Evolutionary conservation across 1,140 invertebrate genomes (phyloP).

Genomic region (Hylaeus anthracinus): DNA sequence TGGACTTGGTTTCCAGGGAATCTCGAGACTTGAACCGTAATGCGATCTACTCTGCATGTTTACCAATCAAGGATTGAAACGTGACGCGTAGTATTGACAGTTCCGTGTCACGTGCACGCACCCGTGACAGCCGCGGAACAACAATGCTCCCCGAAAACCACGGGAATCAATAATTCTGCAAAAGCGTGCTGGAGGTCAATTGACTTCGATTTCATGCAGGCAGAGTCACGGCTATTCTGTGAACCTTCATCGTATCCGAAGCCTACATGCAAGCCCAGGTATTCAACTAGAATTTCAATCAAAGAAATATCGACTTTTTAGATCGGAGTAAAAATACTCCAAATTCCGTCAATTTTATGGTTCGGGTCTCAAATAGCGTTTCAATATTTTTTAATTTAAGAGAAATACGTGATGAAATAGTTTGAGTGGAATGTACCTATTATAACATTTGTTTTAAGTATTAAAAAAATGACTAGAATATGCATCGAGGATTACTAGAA

Average conservation of each 20-base stretch:
- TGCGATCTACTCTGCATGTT: slow-evolving; percentile 42
- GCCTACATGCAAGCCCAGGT: neutral
- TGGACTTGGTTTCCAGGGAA: slow-evolving; percentile 6
- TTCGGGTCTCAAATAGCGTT: too few relatives aligned
- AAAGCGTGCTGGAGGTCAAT: slow-evolving; percentile 21
- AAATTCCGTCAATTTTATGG: too few relatives aligned
- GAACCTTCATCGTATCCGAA: neutral
- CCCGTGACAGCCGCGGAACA: slow-evolving; percentile 50
- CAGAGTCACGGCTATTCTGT: neutral
- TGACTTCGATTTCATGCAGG: slow-evolving; percentile 8
- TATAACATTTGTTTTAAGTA: too few relatives aligned
- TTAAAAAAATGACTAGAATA: too few relatives aligned
- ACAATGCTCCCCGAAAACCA: slow-evolving; percentile 44
- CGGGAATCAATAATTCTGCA: slow-evolving; percentile 42
- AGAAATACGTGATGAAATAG: too few relatives aligned
- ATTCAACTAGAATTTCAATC: too few relatives aligned
- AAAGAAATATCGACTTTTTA: too few relatives aligned
- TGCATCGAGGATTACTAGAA: too few relatives aligned
- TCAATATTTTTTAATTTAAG: too few relatives aligned
- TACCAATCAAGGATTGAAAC: slow-evolving; percentile 40
- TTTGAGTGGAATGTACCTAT: too few relatives aligned
- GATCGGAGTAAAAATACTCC: too few relatives aligned
- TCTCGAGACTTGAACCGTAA: slow-evolving; percentile 15
- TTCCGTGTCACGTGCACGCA: slow-evolving; percentile 59
- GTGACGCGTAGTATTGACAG: slow-evolving; percentile 55